Evolutionary conservation across 2,113 vertebrate species (phyloP).

Genomic region (Thalassarche chlororhynchos): DNA sequence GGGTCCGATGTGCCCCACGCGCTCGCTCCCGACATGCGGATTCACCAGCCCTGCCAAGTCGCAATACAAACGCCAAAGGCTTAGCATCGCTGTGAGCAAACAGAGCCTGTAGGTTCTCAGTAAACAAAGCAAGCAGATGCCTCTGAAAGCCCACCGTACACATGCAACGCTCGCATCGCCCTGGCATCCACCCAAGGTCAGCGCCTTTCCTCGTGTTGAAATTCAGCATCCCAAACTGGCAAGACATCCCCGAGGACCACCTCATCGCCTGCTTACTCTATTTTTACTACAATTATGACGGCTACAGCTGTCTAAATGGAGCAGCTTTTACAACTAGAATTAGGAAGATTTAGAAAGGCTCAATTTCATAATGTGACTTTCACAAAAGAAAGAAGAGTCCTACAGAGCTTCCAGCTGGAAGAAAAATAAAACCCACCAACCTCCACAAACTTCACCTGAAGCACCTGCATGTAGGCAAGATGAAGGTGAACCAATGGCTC

Average conservation of each 20-base stretch:
- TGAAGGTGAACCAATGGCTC: not conserved
- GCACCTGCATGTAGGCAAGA: not conserved
- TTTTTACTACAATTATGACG: not conserved
- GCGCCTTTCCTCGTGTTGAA: not conserved
- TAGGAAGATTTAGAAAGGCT: not conserved
- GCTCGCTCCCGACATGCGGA: not conserved
- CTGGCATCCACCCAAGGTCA: not conserved
- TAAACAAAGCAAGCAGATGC: not conserved
- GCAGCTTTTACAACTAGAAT: not conserved
- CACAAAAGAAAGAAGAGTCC: not conserved
- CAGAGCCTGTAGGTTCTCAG: not conserved
- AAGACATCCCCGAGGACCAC: not conserved
- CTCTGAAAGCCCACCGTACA: not conserved
- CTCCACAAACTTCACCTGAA: not conserved
- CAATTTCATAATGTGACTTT: not conserved
- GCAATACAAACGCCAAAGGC: not conserved
- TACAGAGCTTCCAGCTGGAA: not conserved
- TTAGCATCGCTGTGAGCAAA: not conserved
- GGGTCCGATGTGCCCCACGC: rapidly evolving
- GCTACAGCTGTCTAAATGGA: not conserved
- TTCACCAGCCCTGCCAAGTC: not conserved
- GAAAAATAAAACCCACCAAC: not conserved
- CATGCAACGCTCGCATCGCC: not conserved
- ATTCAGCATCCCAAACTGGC: not conserved
- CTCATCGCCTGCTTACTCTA: not conserved